phyloP scores from a whole-genome alignment of 2,113 vertebrate species.

The Calypte anna region DNA sequence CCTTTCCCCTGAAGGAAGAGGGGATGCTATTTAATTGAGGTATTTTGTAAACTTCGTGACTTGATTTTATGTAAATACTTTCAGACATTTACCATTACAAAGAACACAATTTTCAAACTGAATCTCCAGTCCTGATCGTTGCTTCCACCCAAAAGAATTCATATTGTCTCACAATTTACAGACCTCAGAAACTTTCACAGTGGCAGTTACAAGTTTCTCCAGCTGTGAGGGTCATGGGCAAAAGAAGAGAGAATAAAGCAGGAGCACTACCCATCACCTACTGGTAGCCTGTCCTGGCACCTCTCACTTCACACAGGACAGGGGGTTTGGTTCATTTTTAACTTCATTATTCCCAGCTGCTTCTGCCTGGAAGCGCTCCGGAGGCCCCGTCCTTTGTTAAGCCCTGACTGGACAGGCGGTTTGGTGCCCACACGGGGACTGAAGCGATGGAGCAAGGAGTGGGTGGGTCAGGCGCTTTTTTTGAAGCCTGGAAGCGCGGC shows the following conservation, averaged over 20 bases:
- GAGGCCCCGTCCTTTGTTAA: fast-evolving
- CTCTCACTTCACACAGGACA: neutral
- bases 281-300: too few species aligned
- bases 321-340: too few species aligned
- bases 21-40: neutral
- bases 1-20: neutral
- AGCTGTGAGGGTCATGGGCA: fast-evolving
- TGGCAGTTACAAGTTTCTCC: neutral
- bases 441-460: neutral
- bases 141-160: neutral
- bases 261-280: neutral
- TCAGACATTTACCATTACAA: neutral
- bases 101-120: neutral
- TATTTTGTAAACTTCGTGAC: neutral
- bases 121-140: neutral
- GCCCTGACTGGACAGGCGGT: neutral
- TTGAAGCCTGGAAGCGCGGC: neutral
- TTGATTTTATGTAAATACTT: neutral
- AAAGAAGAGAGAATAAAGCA: neutral
- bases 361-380: neutral
- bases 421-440: fast-evolving
- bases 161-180: neutral
- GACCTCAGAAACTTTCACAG: neutral
- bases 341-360: neutral
- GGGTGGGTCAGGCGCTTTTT: neutral